Evolutionary conservation across 1,140 invertebrate species (phyloP).

Genomic region (Hylyphantes graminicola): DNA sequence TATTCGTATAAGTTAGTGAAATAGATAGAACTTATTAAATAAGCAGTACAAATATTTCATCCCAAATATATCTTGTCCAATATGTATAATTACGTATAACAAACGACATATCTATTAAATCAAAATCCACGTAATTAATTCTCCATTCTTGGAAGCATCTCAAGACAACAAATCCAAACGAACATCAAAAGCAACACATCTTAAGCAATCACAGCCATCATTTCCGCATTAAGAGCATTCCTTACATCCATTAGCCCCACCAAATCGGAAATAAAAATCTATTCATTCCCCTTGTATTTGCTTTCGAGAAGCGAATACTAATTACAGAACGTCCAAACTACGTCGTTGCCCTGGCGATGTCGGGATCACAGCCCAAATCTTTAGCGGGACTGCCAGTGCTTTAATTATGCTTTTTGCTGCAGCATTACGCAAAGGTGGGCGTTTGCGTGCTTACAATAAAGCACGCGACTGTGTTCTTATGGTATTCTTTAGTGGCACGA

Average conservation of each 20-base stretch:
- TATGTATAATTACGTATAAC: too few species aligned
- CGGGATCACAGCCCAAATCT: not conserved
- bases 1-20: too few species aligned
- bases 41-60: too few species aligned
- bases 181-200: too few species aligned
- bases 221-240: too few species aligned
- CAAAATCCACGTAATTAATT: too few species aligned
- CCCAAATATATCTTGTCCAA: too few species aligned
- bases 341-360: not conserved
- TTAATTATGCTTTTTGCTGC: conserved; percentile 1
- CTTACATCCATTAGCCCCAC: not conserved
- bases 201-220: too few species aligned
- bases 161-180: too few species aligned
- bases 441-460: not conserved
- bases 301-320: conserved; percentile 16
- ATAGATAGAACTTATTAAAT: too few species aligned
- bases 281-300: not conserved
- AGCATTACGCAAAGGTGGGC: not conserved
- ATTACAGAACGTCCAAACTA: not conserved
- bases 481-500: not conserved
- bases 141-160: too few species aligned
- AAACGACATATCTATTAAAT: too few species aligned
- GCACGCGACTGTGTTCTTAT: conserved; percentile 5
- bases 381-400: not conserved
- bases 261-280: not conserved